These are phyloP conservation scores for Bacillus rossius DNA, from an alignment of 1,140 invertebrate species.

Conservation along the genomic window DNA sequence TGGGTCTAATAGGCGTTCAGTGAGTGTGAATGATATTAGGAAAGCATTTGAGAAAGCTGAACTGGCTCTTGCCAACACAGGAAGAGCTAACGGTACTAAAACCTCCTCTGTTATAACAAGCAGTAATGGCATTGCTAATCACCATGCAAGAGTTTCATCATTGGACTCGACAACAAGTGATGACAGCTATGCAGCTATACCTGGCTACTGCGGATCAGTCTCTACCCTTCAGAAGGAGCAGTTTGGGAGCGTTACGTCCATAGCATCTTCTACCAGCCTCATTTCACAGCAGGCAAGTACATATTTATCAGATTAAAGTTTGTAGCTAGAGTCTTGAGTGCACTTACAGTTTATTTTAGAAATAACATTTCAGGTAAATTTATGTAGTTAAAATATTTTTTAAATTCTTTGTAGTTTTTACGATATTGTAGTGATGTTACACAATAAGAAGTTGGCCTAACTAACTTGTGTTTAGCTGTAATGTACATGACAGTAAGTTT, in stretches of 20 bases:
- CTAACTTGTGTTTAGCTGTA: too few relatives aligned
- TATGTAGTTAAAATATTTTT: too few relatives aligned
- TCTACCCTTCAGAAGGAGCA: conserved; percentile 44
- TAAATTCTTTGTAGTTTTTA: too few relatives aligned
- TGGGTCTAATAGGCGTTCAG: conserved; percentile 27
- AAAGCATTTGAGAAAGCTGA: conserved; percentile 51
- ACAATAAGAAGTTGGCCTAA: too few relatives aligned
- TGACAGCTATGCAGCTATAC: conserved; percentile 37
- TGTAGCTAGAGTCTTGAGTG: too few relatives aligned
- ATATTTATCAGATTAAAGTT: too few relatives aligned
- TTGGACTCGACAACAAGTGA: conserved; percentile 47
- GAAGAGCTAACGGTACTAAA: background rate
- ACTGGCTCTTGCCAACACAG: conserved; percentile 2
- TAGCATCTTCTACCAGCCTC: conserved; percentile 55
- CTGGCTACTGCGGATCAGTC: conserved; percentile 39
- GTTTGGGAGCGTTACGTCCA: conserved; percentile 55
- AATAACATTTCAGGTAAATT: too few relatives aligned
- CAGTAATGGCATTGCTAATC: conserved; percentile 5
- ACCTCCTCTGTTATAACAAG: background rate
- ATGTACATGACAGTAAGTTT: too few relatives aligned
- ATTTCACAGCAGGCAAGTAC: conserved; percentile 52
- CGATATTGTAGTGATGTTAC: too few relatives aligned
- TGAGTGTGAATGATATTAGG: conserved; percentile 53
- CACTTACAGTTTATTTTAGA: too few relatives aligned
- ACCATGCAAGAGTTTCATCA: conserved; percentile 44